Base-by-base conservation (phyloP, 2,888 invertebrate genomes). In the Lamproptera curius region DNA sequence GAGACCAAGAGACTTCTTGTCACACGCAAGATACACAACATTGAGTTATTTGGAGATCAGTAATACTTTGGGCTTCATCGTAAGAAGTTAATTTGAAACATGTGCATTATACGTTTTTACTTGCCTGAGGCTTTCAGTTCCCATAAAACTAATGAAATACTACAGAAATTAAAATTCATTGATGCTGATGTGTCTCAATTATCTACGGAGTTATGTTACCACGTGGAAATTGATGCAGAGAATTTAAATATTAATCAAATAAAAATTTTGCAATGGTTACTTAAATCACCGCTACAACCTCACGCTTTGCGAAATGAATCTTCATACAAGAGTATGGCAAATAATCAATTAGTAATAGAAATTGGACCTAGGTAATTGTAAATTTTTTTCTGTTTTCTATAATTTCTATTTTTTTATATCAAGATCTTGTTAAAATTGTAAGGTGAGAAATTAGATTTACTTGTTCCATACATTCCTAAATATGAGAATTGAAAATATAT, bases 301-400 rank as follows among this genome's bases (percentile, higher is more conserved):
- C 76, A 90, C 42, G 88, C 89, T 16, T 73, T 95, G 37, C 88
- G 81, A 39, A 83, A 88, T 62, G 76, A 84, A 53, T 88, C 91
- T 26, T 68, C 77, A 10, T 88, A 91, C 54, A 81, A 80, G 42
- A 65, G 74, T 54, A 63, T 78, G 17, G 64, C 70, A 36, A 63
- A 69, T 28, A 74, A 79, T 47, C 74, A 86, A 52, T 71, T 82
- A 17, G 55, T 96, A 4, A 90, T 97, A 62, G 97, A 97, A 90
- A 94, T 97, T 71, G 97, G 97, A 16, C 97, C 97, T 26, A 92
- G 94, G 94, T 93, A 83, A 62, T 49, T 44, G n/a, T n/a, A n/a
- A n/a, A n/a, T 34, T 33, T 20, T 20, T 20, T 5, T 20, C 6
- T 20, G 6, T 6, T 20, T 20, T 20, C 20, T 20, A 20, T 31